Conservation (phyloP, 2,797 vertebrate species). For the Luscinia megarhynchos region DNA sequence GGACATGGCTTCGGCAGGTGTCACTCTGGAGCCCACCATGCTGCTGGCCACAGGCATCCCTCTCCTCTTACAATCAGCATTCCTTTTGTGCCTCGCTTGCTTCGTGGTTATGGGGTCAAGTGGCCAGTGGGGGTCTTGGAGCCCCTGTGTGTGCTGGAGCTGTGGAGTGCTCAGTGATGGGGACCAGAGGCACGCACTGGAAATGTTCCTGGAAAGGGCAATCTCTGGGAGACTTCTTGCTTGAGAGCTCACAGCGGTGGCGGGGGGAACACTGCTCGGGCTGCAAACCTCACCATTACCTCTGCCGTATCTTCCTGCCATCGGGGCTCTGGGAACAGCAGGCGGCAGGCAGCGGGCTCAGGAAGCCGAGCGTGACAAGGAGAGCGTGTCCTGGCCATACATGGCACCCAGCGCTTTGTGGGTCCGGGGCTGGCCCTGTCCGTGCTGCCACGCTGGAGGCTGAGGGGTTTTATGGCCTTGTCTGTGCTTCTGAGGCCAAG, state of each 20-base stretch:
- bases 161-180: accelerated
- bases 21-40: background rate
- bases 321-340: background rate
- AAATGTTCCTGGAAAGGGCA: background rate
- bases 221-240: background rate
- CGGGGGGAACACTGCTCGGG: accelerated
- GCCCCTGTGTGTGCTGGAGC: background rate
- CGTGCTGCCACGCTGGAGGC: accelerated
- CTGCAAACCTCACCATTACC: background rate
- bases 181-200: background rate
- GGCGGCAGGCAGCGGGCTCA: background rate
- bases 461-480: background rate
- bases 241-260: accelerated
- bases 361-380: background rate
- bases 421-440: background rate
- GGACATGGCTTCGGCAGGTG: accelerated
- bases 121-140: background rate
- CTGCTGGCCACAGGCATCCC: background rate
- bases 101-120: accelerated
- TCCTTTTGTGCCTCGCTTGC: background rate
- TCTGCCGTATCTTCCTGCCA: background rate
- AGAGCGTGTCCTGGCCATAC: accelerated
- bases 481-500: accelerated
- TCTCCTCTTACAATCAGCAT: background rate
- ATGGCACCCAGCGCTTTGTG: background rate